phyloP scores from a whole-genome alignment of 2,888 invertebrate species.

The Gastrophysa polygoni region DNA sequence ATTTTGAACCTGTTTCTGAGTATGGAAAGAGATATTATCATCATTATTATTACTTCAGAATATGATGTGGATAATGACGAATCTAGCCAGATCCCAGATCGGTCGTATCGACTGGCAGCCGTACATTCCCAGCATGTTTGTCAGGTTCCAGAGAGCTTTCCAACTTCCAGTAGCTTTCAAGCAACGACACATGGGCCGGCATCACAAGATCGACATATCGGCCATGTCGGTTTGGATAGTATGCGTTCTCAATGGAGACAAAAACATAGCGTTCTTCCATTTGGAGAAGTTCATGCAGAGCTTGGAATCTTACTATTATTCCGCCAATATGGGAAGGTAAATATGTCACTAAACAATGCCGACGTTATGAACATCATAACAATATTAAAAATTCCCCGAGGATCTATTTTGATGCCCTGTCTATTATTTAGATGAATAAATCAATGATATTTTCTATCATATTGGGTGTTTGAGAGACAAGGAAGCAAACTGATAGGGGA shows the following conservation, averaged over 20 bases:
- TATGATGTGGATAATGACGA: slow-evolving; percentile 75
- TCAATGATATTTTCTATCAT: no score
- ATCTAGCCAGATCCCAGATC: slow-evolving; percentile 74
- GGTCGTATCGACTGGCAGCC: slow-evolving; percentile 90
- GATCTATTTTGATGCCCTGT: no score
- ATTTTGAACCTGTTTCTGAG: no score
- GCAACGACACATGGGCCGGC: slow-evolving; percentile 65
- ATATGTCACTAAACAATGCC: no score
- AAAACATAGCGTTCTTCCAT: slow-evolving; percentile 69
- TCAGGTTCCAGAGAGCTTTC: slow-evolving; percentile 63
- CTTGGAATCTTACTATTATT: slow-evolving; percentile 86
- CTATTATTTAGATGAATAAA: no score
- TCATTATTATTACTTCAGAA: no score
- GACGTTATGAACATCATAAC: no score
- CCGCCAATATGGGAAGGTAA: slow-evolving; percentile 78
- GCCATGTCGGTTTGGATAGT: slow-evolving; percentile 67
- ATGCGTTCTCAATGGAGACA: slow-evolving; percentile 70
- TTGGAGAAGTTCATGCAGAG: slow-evolving; percentile 81
- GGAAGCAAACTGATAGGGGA: no score
- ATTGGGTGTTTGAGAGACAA: no score
- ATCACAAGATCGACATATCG: slow-evolving; percentile 59
- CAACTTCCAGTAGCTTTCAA: slow-evolving; percentile 81
- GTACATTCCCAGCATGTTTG: slow-evolving; percentile 78
- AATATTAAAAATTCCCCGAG: no score
- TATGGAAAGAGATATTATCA: no score